These are phyloP conservation scores for Sebastes minor DNA, from an alignment of 2,797 vertebrate genomes.

Conservation along the genomic window DNA sequence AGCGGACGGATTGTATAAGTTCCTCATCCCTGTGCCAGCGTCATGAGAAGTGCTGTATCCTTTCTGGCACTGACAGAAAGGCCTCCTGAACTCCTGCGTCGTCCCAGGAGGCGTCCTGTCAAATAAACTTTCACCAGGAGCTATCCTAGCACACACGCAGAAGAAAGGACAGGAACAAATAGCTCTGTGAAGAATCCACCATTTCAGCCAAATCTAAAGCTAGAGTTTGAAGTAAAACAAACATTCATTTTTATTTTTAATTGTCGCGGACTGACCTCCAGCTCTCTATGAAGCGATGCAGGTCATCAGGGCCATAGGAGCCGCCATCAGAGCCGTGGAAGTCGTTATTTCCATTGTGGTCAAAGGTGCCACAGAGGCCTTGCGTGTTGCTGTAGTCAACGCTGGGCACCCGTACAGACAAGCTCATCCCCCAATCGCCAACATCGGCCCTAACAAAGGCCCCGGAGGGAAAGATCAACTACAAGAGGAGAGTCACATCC, in stretches of 20 bases:
- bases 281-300: slow-evolving; percentile 76
- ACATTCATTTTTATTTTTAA: rapidly evolving
- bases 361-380: slow-evolving; percentile 84
- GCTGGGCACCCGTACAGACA: slow-evolving; percentile 77
- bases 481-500: slow-evolving; percentile 44
- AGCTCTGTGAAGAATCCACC: neutral
- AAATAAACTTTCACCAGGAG: slow-evolving; percentile 84
- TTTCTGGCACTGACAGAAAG: slow-evolving; percentile 81
- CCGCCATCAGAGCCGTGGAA: slow-evolving; percentile 62
- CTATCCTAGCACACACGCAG: slow-evolving; percentile 74
- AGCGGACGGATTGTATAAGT: slow-evolving; percentile 35
- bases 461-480: slow-evolving; percentile 87
- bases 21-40: neutral
- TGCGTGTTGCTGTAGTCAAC: slow-evolving; percentile 79
- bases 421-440: slow-evolving; percentile 83
- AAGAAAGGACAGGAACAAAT: neutral
- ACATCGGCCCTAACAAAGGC: slow-evolving; percentile 83
- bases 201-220: neutral
- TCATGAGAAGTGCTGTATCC: slow-evolving; percentile 45
- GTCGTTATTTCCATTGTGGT: slow-evolving; percentile 82
- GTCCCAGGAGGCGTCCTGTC: slow-evolving; percentile 70
- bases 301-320: slow-evolving; percentile 31
- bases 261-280: slow-evolving; percentile 75
- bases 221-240: neutral
- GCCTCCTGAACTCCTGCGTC: slow-evolving; percentile 51